These are phyloP conservation scores for Lasioglossum vierecki DNA, from an alignment of 2,888 invertebrate species.

Conservation along the genomic window DNA sequence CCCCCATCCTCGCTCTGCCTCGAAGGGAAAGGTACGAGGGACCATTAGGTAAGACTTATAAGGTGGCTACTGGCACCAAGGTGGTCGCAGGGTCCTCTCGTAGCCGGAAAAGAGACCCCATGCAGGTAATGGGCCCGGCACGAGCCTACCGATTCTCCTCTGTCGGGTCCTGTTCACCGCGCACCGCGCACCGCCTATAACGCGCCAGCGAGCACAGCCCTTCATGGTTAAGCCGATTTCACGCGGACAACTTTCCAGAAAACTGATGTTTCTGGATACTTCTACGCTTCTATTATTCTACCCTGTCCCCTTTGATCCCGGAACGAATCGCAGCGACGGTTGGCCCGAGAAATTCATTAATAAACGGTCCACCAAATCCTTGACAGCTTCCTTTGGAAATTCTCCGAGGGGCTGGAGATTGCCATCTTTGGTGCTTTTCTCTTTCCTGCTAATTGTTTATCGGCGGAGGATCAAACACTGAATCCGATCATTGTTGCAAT, in stretches of 20 bases:
- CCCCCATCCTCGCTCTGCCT: conserved; percentile 63
- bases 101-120: conserved; percentile 65
- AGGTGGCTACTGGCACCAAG: conserved; percentile 66
- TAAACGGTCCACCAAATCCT: not conserved
- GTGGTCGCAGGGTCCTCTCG: conserved; percentile 64
- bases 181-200: conserved; percentile 17
- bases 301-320: not conserved
- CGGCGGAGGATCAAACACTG: not conserved
- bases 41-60: conserved; percentile 71
- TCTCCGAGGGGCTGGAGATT: not conserved
- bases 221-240: conserved; percentile 68
- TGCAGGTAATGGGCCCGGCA: conserved; percentile 75
- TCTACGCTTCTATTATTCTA: not conserved
- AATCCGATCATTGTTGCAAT: not conserved
- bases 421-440: not conserved
- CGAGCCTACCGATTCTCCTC: conserved; percentile 71
- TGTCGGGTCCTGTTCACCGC: conserved; percentile 12
- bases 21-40: conserved; percentile 68
- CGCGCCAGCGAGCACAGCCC: conserved; percentile 18
- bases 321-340: not conserved
- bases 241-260: conserved; percentile 57
- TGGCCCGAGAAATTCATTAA: not conserved
- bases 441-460: not conserved
- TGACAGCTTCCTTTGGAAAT: not conserved
- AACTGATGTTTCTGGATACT: conserved; percentile 22